A percentile compares a stretch with the other conserved stretches of the same genome.
phyloP scores from a whole-genome alignment of 1,140 invertebrate genomes.

The Ostrea edulis region DNA sequence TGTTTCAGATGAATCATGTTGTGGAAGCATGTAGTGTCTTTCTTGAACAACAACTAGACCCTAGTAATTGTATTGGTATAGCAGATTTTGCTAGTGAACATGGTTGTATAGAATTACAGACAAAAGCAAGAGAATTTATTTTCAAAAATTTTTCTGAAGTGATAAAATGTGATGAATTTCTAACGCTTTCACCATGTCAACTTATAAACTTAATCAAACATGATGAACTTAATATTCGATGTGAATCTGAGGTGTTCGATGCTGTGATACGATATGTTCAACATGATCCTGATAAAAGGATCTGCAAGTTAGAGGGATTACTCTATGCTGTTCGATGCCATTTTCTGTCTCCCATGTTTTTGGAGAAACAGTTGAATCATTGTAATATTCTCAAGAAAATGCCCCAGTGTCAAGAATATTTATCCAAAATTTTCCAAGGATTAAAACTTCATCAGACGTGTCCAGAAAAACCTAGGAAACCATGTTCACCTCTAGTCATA shows the following conservation, averaged over 20 bases:
- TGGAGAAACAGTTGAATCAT: conserved; percentile 94
- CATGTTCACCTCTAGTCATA: conserved; percentile 83
- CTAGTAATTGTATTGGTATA: conserved; percentile 96
- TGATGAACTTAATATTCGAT: conserved; percentile 93
- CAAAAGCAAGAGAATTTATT: conserved; percentile 93
- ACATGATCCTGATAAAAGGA: conserved; percentile 90
- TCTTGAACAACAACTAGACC: conserved; percentile 92
- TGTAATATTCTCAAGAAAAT: conserved; percentile 90
- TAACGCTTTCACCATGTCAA: conserved; percentile 89
- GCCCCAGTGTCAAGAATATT: conserved; percentile 92
- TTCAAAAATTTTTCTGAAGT: conserved; percentile 94
- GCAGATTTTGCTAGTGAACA: conserved; percentile 95
- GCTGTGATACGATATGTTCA: conserved; percentile 94
- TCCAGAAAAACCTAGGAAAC: conserved; percentile 73
- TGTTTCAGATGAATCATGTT: conserved; percentile 95
- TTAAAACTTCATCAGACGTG: conserved; percentile 74
- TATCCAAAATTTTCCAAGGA: conserved; percentile 92
- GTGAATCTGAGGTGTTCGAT: conserved; percentile 93
- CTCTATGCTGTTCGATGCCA: conserved; percentile 92
- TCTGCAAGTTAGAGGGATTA: conserved; percentile 92
- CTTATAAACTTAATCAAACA: conserved; percentile 89
- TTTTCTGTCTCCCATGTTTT: conserved; percentile 93
- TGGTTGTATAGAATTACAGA: conserved; percentile 89
- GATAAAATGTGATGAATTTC: conserved; percentile 93
- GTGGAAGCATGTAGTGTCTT: conserved; percentile 95